Base-by-base conservation (phyloP, 92 coral and sea anemone species). In the Zoanthus sansibaricus region DNA sequence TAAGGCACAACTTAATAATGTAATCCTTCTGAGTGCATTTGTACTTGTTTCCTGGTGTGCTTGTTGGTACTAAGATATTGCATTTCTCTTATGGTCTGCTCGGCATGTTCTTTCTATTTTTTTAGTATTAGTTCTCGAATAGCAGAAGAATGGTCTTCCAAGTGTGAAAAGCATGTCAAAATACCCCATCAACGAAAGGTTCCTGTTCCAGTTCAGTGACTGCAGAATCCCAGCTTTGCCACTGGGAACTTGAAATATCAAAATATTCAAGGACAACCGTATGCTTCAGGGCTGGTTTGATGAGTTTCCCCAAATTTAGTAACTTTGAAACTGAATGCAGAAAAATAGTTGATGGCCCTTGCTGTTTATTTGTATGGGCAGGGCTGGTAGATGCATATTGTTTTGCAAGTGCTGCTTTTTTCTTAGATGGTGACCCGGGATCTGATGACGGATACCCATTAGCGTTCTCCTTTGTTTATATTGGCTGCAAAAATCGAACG, bases 311-410 rank as follows among this genome's bases (percentile, higher is more conserved):
- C 68, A 89, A 89, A 68, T 87, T 87, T 55, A 92, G 67, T 18
- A 91, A 87, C 9, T 85, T 88, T 54, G 94, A 92, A n/a, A 89
- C 86, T 49, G 94, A 91, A 47, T 88, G 76, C 30, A 86, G 89
- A 72, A 77, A 87, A 12, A 87, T 78, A 10, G 77, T 87, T 33
- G 83, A 73, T 16, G 77, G 18, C n/a, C 20, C 77, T 72, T 72
- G 55, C 51, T 9, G 77, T 72, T 1, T 48, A 48, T 9, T 48
- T 48, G 52, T 72, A 72, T 72, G 77, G 55, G 51, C 77, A 72
- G 4, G 11, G 17, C 6, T 31, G n/a, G 20, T 10, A 49, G 54
- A 44, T 10, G 77, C 72, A 72, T 44, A 49, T 72, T 47, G 77
- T 33, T 72, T 68, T 13, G 2, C 45, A 5, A 20, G 45, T 17